Conservation (phyloP, 2,113 vertebrate species). For the Pseudorectes ferrugineus region DNA sequence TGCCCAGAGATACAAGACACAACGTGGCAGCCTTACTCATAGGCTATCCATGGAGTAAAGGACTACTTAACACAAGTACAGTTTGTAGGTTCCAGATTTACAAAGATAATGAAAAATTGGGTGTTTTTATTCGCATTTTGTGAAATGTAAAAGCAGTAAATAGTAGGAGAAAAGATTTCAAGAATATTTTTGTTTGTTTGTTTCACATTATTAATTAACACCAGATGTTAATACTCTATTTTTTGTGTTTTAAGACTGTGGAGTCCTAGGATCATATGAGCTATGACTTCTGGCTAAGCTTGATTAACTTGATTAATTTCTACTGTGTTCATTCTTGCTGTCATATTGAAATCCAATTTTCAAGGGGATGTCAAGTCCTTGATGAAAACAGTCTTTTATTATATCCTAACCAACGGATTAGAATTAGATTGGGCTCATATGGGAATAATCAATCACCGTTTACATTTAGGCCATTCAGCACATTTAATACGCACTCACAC, state of each 20-base stretch:
- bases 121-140: not conserved
- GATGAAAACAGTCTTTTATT: not conserved
- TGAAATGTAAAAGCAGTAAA: not conserved
- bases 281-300: not conserved
- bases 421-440: not conserved
- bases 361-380: not conserved
- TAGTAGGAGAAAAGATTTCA: not conserved
- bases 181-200: not conserved
- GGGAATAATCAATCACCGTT: conserved; percentile 30
- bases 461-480: conserved; percentile 14
- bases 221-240: not conserved
- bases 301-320: not conserved
- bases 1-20: not conserved
- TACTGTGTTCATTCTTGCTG: not conserved
- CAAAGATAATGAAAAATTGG: not conserved
- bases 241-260: not conserved
- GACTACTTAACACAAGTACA: not conserved
- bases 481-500: not conserved
- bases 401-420: not conserved
- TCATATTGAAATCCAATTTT: not conserved
- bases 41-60: not conserved
- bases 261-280: not conserved
- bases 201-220: not conserved
- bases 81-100: not conserved
- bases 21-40: not conserved